phyloP scores from a whole-genome alignment of 2,113 vertebrate species.

The Barnardius zonarius region DNA sequence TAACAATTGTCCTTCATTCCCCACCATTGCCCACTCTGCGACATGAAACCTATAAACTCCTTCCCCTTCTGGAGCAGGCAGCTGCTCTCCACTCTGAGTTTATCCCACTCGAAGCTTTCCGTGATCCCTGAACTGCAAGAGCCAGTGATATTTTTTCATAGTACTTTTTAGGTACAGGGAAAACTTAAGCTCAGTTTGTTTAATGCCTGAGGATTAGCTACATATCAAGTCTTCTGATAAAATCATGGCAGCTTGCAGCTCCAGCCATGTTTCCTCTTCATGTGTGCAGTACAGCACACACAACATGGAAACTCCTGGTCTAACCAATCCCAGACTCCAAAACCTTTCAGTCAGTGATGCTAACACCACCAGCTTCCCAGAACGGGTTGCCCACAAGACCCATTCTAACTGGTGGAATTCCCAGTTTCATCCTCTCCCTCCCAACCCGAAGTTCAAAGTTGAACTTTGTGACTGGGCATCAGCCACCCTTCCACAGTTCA shows the following conservation, averaged over 20 bases:
- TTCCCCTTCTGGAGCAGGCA: background rate
- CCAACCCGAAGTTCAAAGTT: no score
- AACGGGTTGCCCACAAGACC: background rate
- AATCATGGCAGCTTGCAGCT: background rate
- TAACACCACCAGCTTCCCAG: background rate
- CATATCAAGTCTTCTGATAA: background rate
- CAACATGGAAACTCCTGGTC: accelerated
- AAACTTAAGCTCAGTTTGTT: background rate
- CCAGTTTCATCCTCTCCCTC: background rate
- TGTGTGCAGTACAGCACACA: accelerated
- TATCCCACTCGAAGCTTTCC: background rate
- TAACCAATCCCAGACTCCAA: background rate
- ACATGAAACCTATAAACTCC: background rate
- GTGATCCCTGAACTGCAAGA: background rate
- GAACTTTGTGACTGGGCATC: background rate
- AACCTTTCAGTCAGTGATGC: background rate
- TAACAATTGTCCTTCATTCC: background rate
- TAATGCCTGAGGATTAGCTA: background rate
- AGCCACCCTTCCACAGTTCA: background rate
- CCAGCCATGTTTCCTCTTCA: background rate
- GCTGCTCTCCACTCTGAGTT: background rate
- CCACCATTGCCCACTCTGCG: background rate
- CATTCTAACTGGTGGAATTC: background rate
- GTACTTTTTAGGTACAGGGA: background rate
- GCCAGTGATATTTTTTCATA: background rate